Evolutionary conservation across 1,140 invertebrate genomes (phyloP), one percentile per base, ranked within the genome.

Genomic region (Trichonephila clavipes): DNA sequence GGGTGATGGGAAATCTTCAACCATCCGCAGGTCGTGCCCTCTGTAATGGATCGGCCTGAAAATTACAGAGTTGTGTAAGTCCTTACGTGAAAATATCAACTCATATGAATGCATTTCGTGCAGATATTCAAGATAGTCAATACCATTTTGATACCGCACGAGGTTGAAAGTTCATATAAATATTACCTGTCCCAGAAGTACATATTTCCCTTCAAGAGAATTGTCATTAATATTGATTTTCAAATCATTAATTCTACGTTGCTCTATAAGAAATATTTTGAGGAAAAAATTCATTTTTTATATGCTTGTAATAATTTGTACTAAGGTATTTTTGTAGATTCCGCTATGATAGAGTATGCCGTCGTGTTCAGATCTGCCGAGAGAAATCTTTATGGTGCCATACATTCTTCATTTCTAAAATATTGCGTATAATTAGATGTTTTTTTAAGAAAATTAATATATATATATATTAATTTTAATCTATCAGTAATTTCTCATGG

Each of bases 41-140:
- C 16, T 3, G 69, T 77, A 77, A 77, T 34, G 28, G 69, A 34
- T 34, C 69, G 69, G 69, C 69, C 16, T 14, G 24, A 34, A 77
- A 77, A 77, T 77, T 77, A 77, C 69, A 77, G 69, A 77, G 69
- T 34, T 77, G 28, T 77, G n/a, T 1, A 2, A 28, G 5, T 14
- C 34, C 69, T 77, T 77, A 77, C 69, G 69, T 77, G 69, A 77
- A 77, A 77, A 34, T 77, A 24, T 77, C 69, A 16, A 7, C 69
- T 34, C 69, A 34, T 77, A 34, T 77, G 24, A 77, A 77, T 34
- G 69, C 28, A 28, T 77, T 51, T 77, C 69, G 69, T 77, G 69
- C 69, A 34, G 69, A 77, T 77, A 28, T 16, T 4, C 5, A 28
- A 77, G 69, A 77, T 77, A 77, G 24, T 34, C 69, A 5, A 34